Base-by-base conservation (phyloP, 1,140 invertebrate genomes). In the Drosophila elegans region DNA sequence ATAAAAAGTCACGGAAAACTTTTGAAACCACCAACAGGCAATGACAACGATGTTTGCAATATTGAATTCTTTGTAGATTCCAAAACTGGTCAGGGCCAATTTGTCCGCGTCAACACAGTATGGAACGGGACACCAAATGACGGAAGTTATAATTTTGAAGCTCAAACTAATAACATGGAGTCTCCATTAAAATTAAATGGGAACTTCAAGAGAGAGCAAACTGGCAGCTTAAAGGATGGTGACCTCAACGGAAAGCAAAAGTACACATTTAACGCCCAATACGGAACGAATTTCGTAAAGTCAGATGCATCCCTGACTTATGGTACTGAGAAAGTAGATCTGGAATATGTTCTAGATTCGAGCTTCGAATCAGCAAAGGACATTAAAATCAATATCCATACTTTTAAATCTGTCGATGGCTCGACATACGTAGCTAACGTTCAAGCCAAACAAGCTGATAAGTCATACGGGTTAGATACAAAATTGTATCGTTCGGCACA, bases 331-430 rank as follows among this genome's bases (percentile, higher is more conserved):
- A 48, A 54, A 29, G 46, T 71, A 7, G 45, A 52, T 0, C 6
- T 90, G 10, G 59, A 46, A 27, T 84, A 68, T 16, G 72, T 56
- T 21, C 13, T 92, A 3, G 91, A 94, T 9, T 93, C 94, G 0
- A 94, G 94, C 0, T 78, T 92, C 29, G 94, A 95, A 41, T 93
- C 94, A 32, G 75, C 94, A 3, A 94, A 94, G 73, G 93, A 93
- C 25, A 85, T 95, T 7, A 93, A 95, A 7, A 9, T 96, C 3
- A 84, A 90, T 1, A 77, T 95, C 2, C 91, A 93, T 4, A 93
- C 93, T 21, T 94, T 95, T 92, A 93, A 91, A 36, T 89, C 93
- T 12, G 76, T 93, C 0, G 93, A 94, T 1, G 93, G 94, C 36
- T 94, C 93, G 9, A 53, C 38, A 2, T 91, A 92, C 46, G 46